phyloP scores from a whole-genome alignment of 2,113 vertebrate genomes.

The mouse (Mus musculus) region DNA sequence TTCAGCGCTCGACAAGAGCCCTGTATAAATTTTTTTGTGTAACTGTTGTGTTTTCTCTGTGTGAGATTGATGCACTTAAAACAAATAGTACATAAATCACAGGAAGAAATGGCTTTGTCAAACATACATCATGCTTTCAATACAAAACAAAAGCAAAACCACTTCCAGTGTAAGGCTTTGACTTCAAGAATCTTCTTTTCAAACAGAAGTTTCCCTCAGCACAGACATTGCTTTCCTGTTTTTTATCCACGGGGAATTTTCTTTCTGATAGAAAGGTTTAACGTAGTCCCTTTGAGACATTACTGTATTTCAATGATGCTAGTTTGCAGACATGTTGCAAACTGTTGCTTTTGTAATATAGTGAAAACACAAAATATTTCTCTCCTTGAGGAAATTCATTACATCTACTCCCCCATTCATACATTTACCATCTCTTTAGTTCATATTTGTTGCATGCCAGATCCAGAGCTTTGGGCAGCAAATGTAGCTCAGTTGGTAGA shows the following conservation, averaged over 20 bases:
- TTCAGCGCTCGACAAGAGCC: slow-evolving; percentile 47
- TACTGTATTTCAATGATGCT: slow-evolving; percentile 27
- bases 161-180: background rate
- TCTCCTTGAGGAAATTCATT: background rate
- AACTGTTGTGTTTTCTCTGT: background rate
- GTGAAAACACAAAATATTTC: background rate
- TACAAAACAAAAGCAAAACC: background rate
- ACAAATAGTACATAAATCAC: background rate
- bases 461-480: background rate
- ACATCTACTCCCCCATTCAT: background rate
- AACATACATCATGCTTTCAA: background rate
- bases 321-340: background rate
- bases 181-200: slow-evolving; percentile 57
- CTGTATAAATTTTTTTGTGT: background rate
- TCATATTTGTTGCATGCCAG: background rate
- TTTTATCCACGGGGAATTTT: slow-evolving; percentile 46
- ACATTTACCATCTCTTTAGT: background rate
- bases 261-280: slow-evolving; percentile 25
- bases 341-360: background rate
- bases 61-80: background rate
- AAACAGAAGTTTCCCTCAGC: slow-evolving; percentile 48
- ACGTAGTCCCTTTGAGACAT: background rate
- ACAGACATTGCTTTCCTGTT: background rate
- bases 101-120: slow-evolving; percentile 38
- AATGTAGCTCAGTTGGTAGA: background rate